Evolutionary conservation across 2,113 vertebrate species (phyloP).

Genomic region (Arizona elegans): DNA sequence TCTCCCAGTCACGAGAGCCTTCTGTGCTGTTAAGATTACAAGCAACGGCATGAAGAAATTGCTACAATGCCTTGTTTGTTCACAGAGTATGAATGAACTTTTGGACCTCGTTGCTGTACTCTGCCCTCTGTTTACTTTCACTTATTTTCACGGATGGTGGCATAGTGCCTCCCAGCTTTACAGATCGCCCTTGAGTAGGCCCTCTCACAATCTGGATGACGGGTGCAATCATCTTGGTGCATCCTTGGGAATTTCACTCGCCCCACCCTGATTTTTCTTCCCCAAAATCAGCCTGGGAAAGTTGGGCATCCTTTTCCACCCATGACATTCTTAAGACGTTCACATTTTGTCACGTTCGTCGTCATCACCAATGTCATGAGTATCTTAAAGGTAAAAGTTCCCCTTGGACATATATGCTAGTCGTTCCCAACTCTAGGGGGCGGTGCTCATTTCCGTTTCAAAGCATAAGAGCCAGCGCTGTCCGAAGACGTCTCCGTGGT

Average conservation of each 20-base stretch:
- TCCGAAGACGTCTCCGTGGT: too few species aligned
- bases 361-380: background rate
- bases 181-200: background rate
- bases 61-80: background rate
- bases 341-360: background rate
- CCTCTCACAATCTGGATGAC: background rate
- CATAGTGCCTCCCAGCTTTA: background rate
- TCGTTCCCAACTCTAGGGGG: too few species aligned
- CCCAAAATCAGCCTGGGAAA: background rate
- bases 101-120: background rate
- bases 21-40: background rate
- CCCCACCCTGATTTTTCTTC: background rate
- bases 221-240: background rate
- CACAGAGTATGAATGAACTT: background rate
- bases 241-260: background rate
- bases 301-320: background rate
- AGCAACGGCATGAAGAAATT: background rate
- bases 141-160: background rate
- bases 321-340: background rate
- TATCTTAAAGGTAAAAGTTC: too few species aligned
- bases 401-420: too few species aligned
- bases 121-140: background rate
- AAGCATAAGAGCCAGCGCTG: too few species aligned
- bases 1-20: background rate
- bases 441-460: too few species aligned